Evolutionary conservation across 2,888 invertebrate genomes (phyloP).

Genomic region (Coenonympha arcania): DNA sequence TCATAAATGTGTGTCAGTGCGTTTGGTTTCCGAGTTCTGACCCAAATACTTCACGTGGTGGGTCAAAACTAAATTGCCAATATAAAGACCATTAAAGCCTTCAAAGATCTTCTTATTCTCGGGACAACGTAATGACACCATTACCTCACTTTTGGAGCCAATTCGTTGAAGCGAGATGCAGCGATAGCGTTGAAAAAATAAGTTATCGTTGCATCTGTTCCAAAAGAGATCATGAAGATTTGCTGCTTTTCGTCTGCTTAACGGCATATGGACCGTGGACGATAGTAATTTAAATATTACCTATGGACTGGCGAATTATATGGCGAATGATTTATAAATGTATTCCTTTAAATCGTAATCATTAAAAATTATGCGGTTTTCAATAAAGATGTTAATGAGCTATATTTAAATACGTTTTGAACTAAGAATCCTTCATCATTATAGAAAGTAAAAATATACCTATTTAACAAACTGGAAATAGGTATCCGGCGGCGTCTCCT

Average conservation of each 20-base stretch:
- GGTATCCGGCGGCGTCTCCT: no score
- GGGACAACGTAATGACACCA: conserved; percentile 16
- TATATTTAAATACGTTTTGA: not conserved
- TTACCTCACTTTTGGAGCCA: conserved; percentile 13
- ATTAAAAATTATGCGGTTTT: conserved; percentile 13
- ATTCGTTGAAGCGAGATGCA: not conserved
- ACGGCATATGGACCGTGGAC: conserved; percentile 18
- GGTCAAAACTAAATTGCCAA: conserved; percentile 23
- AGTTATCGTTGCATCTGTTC: no score
- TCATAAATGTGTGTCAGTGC: conserved; percentile 19
- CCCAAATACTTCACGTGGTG: conserved; percentile 15
- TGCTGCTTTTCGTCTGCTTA: no score
- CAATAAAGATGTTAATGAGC: conserved; percentile 4
- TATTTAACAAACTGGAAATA: no score
- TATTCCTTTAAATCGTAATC: conserved; percentile 5
- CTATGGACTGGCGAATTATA: no score
- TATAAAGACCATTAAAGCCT: conserved; percentile 22
- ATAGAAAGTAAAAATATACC: no score
- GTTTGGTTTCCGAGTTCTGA: conserved; percentile 14
- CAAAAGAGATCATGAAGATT: no score
- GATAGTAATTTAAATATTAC: conserved; percentile 17
- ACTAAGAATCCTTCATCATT: not conserved
- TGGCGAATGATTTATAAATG: conserved; percentile 18
- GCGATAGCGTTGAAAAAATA: no score
- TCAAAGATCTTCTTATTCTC: conserved; percentile 16